Base-by-base conservation (phyloP, 1,140 invertebrate genomes). In the Brachionus paranguensis region DNA sequence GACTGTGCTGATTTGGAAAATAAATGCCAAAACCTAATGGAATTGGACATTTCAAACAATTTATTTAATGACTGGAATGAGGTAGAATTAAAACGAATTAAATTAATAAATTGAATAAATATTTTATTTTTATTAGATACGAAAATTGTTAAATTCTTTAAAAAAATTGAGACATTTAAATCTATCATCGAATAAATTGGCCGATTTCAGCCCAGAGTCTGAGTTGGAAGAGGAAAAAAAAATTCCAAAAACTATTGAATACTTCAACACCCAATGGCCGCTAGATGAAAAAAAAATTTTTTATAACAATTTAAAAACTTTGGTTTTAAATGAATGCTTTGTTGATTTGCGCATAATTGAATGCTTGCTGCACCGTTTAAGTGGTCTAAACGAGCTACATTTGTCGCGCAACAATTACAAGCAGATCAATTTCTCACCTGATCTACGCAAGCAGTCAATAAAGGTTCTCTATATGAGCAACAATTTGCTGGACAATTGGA, bases 321-420 rank as follows among this genome's bases (percentile, higher is more conserved):
- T 81, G 43, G 53, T 81, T 0, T 27, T 81, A 29, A 81, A 81
- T 33, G 53, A 68, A 20, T 81, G 78, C 41, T 68, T 81, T 27
- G 27, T 81, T 37, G 78, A 81, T 43, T 7, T 81, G 20, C 20
- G 20, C 10, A 47, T 81, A 81, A 43, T 81, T 14, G 78, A 81
- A 17, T 43, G 37, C n/a, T 24, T 81, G 8, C 17, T 81, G 11
- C 20, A 3, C 33, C 50, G 41, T 14, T n/a, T 81, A 12, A 29
- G 50, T 14, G 37, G 37, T 68, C 50, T 81, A 27, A 81, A n/a
- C 20, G 78, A 81, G 10, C 53, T 81, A 12, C 78, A 81, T 64
- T 45, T 81, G 37, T 81, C 78, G 2, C 33, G 64, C 41, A 81
- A 81, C 11, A 17, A 10, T 8, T 81, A 81, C 78, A 64, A 60